Conservation (phyloP, 2,113 vertebrate genomes). For the Macaca nemestrina region DNA sequence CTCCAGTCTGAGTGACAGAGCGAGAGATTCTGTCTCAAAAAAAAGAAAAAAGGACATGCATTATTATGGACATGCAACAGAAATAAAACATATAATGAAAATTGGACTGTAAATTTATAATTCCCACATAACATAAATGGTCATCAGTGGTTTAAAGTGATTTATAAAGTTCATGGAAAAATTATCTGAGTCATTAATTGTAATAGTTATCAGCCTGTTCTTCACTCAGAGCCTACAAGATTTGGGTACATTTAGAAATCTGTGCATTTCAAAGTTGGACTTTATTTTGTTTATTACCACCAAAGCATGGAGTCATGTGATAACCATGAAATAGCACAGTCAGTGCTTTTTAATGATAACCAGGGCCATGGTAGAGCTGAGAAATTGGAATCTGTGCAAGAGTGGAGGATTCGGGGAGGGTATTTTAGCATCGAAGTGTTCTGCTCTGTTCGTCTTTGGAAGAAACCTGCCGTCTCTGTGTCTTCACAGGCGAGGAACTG, state of each 20-base stretch:
- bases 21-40: no score
- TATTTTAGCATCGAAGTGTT: accelerated
- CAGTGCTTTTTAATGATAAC: accelerated
- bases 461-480: not conserved
- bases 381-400: not conserved
- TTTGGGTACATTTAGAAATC: not conserved
- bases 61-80: not conserved
- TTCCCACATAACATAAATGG: not conserved
- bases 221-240: not conserved
- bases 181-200: not conserved
- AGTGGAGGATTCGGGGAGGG: not conserved
- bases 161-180: not conserved
- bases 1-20: no score
- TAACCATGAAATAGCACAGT: not conserved
- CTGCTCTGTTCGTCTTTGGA: not conserved
- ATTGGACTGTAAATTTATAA: not conserved
- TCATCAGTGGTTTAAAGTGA: not conserved
- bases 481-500: constrained; percentile 88
- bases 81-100: not conserved
- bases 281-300: not conserved
- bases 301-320: not conserved
- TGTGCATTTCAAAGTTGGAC: not conserved
- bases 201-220: not conserved
- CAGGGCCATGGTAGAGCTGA: accelerated
- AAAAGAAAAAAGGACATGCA: no score